Percentiles rank a stretch among this genome's conserved stretches.
These are phyloP conservation scores for Pseudomyrmex gracilis DNA, from an alignment of 1,140 invertebrate genomes.

Conservation along the genomic window DNA sequence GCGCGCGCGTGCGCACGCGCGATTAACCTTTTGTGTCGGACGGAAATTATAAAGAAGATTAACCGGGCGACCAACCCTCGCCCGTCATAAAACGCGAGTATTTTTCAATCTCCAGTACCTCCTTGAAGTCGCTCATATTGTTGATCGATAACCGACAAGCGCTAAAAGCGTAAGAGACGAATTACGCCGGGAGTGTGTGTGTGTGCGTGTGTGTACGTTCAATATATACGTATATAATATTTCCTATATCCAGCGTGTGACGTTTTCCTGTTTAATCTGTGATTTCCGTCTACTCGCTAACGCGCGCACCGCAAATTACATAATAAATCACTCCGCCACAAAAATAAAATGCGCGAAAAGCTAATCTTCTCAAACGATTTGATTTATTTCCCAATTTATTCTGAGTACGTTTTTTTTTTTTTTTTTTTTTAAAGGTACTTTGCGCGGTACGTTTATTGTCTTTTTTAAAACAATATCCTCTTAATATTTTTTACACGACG, in stretches of 20 bases:
- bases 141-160: slow-evolving; percentile 22
- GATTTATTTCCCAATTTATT: background rate
- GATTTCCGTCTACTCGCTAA: background rate
- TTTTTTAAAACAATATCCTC: background rate
- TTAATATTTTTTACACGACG: background rate
- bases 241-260: background rate
- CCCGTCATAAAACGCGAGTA: background rate
- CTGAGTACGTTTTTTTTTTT: no score
- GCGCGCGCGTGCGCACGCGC: no score
- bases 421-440: no score
- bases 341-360: background rate
- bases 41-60: slow-evolving; percentile 38
- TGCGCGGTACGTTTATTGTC: no score
- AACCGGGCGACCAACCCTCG: slow-evolving; percentile 15
- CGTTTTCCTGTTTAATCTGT: background rate
- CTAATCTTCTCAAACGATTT: background rate
- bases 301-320: slow-evolving; percentile 2
- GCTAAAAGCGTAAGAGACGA: slow-evolving; percentile 10
- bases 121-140: slow-evolving; percentile 27
- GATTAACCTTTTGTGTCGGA: no score
- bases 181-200: background rate
- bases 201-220: background rate
- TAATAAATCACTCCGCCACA: slow-evolving; percentile 22
- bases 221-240: no score
- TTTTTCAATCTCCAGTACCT: slow-evolving; percentile 29